Evolutionary conservation across 2,113 vertebrate species (phyloP), one percentile per base, ranked within the genome.

Genomic region (Haplotaxodon microlepis): DNA sequence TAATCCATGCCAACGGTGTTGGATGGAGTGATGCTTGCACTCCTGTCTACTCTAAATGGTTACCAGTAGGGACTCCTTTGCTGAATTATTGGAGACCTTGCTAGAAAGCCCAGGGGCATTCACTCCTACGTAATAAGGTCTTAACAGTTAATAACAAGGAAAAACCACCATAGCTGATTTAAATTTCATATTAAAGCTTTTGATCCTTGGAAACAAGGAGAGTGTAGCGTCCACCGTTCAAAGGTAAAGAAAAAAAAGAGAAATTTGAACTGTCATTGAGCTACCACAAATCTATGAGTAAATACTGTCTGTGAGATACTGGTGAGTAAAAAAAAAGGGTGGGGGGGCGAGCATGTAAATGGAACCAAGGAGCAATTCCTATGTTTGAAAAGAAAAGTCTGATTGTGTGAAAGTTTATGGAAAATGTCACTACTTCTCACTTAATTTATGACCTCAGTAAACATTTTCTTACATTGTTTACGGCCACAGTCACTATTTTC

Each of bases 131-230:
- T 88, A 92, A 94, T 95, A 94, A 94, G 91, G 86, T 84, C 88
- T 91, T 82, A 91, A 85, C 92, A 93, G 93, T 95, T 95, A 94
- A 95, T 95, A 93, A 92, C 92, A 94, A 93, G 92, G 90, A 95
- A 95, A 95, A 94, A 95, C 89, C 93, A 88, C 85, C 87, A 88
- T 92, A 90, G 86, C 89, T 92, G 95, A 94, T 95, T 94, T 92
- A 90, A 63, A 95, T 95, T 90, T 95, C 89, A 84, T 82, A 94
- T 38, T 38, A 66, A 66, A 66, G 34, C 61, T 21, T 66, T 38
- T 66, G 61, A 38, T 13, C 61, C 10, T 8, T 73, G 13, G 38
- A 73, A 73, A 73, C 69, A 73, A 27, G 10, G 38, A 45, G 21
- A 45, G 66, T 24, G 12, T 42, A 14, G 19, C 36, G 1, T 71